Evolutionary conservation across 2,113 vertebrate species (phyloP).

Genomic region (Chitala chitala): DNA sequence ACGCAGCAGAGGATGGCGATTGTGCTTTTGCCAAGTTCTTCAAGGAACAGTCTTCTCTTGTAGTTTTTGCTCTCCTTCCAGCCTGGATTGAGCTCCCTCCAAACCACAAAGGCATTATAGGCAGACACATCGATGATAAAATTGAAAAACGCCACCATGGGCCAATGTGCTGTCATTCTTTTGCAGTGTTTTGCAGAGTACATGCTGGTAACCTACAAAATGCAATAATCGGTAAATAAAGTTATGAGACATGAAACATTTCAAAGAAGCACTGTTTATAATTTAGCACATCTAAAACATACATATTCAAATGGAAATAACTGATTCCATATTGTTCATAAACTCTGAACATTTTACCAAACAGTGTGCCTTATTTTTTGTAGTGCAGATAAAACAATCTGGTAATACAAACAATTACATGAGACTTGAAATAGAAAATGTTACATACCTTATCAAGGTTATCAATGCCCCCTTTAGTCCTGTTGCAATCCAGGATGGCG

Average conservation of each 20-base stretch:
- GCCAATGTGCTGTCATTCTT: slow-evolving; percentile 9
- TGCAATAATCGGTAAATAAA: slow-evolving; percentile 16
- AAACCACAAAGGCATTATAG: slow-evolving; percentile 19
- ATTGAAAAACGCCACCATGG: slow-evolving; percentile 22
- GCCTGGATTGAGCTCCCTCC: too few species aligned
- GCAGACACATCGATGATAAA: slow-evolving; percentile 21
- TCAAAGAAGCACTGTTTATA: background rate
- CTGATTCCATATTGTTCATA: background rate
- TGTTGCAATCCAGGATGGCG: slow-evolving; percentile 29
- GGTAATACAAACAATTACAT: slow-evolving; percentile 12
- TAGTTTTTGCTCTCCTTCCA: too few species aligned
- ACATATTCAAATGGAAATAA: slow-evolving; percentile 14
- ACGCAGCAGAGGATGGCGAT: too few species aligned
- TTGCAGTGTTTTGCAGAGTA: slow-evolving; percentile 19
- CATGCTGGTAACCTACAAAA: slow-evolving; percentile 22
- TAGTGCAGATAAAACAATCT: slow-evolving; percentile 14
- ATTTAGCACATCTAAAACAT: slow-evolving; percentile 13
- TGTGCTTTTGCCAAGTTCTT: too few species aligned
- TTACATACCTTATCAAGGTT: slow-evolving; percentile 29
- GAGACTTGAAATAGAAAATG: slow-evolving; percentile 7
- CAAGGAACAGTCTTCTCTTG: too few species aligned
- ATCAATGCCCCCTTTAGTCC: slow-evolving; percentile 28
- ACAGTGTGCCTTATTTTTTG: background rate
- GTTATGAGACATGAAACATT: slow-evolving; percentile 6
- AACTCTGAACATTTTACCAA: background rate